Evolutionary conservation across 2,113 vertebrate species (phyloP).

Genomic region (Prionailurus viverrinus): DNA sequence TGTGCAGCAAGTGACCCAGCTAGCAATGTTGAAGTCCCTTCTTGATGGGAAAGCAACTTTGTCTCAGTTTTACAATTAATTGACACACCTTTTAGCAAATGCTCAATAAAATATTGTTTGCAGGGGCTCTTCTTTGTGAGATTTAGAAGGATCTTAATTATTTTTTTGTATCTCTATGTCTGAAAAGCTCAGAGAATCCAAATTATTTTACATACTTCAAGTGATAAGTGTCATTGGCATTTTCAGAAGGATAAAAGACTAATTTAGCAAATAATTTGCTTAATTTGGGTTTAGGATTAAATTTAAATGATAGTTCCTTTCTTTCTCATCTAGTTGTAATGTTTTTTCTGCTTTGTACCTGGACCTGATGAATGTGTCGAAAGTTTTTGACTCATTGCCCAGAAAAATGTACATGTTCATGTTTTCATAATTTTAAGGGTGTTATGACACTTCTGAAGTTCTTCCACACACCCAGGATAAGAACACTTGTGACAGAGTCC

Average conservation of each 20-base stretch:
- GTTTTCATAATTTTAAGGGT: constrained; percentile 35
- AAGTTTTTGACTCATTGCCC: constrained; percentile 12
- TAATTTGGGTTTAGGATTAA: constrained; percentile 41
- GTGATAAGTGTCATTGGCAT: neutral
- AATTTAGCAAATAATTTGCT: constrained; percentile 41
- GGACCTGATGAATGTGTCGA: constrained; percentile 1
- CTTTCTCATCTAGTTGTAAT: neutral
- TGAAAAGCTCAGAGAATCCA: constrained; percentile 32
- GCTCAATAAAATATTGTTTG: constrained; percentile 22
- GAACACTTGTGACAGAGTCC: neutral
- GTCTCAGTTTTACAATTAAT: constrained; percentile 28
- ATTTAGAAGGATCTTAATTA: neutral
- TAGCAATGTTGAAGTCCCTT: constrained; percentile 47
- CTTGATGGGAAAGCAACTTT: neutral
- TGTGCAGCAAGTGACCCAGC: neutral
- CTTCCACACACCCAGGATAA: neutral
- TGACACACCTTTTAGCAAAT: constrained; percentile 20
- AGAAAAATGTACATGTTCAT: constrained; percentile 20
- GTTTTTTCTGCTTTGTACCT: neutral
- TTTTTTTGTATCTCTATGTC: neutral
- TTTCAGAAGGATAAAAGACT: constrained; percentile 27
- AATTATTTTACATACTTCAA: constrained; percentile 45
- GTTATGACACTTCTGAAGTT: neutral
- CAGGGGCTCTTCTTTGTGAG: constrained; percentile 7
- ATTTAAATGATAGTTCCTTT: constrained; percentile 21